Conservation (phyloP, 2,888 invertebrate genomes). For the Eulithis testata region DNA sequence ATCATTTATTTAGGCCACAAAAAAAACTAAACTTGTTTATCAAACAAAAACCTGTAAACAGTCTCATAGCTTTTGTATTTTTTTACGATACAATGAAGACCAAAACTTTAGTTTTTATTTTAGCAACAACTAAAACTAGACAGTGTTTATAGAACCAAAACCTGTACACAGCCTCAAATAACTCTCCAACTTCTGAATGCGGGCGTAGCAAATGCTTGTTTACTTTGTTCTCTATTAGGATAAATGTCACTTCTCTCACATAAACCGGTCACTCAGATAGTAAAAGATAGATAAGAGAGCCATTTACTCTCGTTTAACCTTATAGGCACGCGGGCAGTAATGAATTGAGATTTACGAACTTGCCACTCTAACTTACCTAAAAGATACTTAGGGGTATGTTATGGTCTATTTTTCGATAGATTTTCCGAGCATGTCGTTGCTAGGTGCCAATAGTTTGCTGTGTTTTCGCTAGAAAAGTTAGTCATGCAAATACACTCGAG, state of each 20-base stretch:
- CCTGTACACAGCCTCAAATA: constrained; percentile 28
- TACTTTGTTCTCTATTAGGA: constrained; percentile 58
- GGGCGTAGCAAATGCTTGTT: constrained; percentile 38
- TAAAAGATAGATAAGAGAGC: constrained; percentile 57
- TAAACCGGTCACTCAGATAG: constrained; percentile 69
- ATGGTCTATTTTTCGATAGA: constrained; percentile 25
- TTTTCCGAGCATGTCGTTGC: constrained; percentile 14
- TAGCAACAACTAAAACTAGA: constrained; percentile 22
- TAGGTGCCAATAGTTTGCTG: not conserved
- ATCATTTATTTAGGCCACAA: too few relatives aligned
- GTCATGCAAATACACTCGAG: too few relatives aligned
- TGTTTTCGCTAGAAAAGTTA: too few relatives aligned
- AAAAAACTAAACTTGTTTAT: too few relatives aligned
- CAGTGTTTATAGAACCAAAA: constrained; percentile 26
- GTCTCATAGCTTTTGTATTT: too few relatives aligned
- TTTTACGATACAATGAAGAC: too few relatives aligned
- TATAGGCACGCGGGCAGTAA: constrained; percentile 50
- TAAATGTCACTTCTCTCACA: constrained; percentile 69
- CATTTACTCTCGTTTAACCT: constrained; percentile 70
- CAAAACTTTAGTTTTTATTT: not conserved
- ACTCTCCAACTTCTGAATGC: constrained; percentile 36
- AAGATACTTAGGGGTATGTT: constrained; percentile 35
- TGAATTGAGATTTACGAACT: constrained; percentile 57
- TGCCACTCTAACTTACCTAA: constrained; percentile 42
- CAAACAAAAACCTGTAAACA: too few relatives aligned